Evolutionary conservation across 2,888 invertebrate genomes (phyloP).

Genomic region (Lepidonotus clava): DNA sequence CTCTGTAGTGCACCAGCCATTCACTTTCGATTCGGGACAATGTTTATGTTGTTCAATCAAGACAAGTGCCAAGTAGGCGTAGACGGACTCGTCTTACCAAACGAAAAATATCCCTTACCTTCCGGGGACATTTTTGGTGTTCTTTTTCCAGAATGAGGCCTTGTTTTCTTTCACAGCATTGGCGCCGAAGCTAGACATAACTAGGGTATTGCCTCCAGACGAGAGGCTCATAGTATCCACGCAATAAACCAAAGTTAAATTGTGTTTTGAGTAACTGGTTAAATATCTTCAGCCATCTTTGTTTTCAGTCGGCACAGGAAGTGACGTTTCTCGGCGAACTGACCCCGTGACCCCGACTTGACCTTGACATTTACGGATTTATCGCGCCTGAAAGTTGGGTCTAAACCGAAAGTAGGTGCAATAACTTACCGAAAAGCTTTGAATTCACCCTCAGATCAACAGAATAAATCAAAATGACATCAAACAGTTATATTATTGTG

Average conservation of each 20-base stretch:
- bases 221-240: slow-evolving; percentile 52
- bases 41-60: too few relatives aligned
- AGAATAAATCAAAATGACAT: too few relatives aligned
- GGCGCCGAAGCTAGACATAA: slow-evolving; percentile 51
- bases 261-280: slow-evolving; percentile 21
- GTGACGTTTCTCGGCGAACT: slow-evolving; percentile 56
- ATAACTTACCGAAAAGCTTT: too few relatives aligned
- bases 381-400: not conserved
- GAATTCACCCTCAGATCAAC: too few relatives aligned
- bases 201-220: slow-evolving; percentile 54
- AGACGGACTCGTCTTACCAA: slow-evolving; percentile 2
- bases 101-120: slow-evolving; percentile 9
- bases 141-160: slow-evolving; percentile 55
- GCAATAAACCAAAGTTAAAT: slow-evolving; percentile 36
- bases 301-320: slow-evolving; percentile 55
- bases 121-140: slow-evolving; percentile 56
- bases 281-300: slow-evolving; percentile 56
- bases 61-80: not conserved
- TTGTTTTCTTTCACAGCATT: slow-evolving; percentile 50
- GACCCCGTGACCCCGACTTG: not conserved
- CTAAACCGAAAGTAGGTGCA: too few relatives aligned
- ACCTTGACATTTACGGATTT: not conserved
- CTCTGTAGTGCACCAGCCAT: too few relatives aligned
- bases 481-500: too few relatives aligned
- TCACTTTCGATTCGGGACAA: too few relatives aligned